phyloP scores from a whole-genome alignment of 1,140 invertebrate species.

The Drosophila murphyi region DNA sequence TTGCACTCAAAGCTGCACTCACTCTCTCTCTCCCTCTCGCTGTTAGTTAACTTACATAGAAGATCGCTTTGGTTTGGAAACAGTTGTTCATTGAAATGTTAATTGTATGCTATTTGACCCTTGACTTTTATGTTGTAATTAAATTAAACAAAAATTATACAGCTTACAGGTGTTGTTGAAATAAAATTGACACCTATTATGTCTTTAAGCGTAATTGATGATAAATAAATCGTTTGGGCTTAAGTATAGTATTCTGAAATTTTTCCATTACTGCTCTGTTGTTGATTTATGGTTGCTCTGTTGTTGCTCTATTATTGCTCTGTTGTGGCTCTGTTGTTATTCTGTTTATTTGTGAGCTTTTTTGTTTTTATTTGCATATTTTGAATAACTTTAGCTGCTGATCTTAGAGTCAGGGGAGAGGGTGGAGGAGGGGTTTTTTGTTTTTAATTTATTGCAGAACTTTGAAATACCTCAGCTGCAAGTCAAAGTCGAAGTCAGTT shows the following conservation, averaged over 20 bases:
- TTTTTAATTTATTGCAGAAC: slow-evolving; percentile 81
- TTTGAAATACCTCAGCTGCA: slow-evolving; percentile 68
- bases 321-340: too few relatives aligned
- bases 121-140: too few relatives aligned
- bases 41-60: too few relatives aligned
- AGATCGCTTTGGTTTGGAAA: too few relatives aligned
- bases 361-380: slow-evolving; percentile 67
- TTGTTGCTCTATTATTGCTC: too few relatives aligned
- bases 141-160: too few relatives aligned
- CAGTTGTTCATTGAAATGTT: too few relatives aligned
- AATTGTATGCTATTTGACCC: too few relatives aligned
- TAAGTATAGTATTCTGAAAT: slow-evolving; percentile 66
- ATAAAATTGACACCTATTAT: slow-evolving; percentile 22
- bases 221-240: slow-evolving; percentile 66
- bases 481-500: slow-evolving; percentile 24
- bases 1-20: too few relatives aligned
- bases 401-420: too few relatives aligned
- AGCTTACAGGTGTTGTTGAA: too few relatives aligned
- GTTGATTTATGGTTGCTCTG: neutral
- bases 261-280: slow-evolving; percentile 63
- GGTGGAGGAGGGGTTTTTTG: slow-evolving; percentile 20
- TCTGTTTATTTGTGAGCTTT: slow-evolving; percentile 26
- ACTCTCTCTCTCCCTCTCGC: too few relatives aligned
- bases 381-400: slow-evolving; percentile 30
- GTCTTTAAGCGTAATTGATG: slow-evolving; percentile 28